Evolutionary conservation across 2,888 invertebrate species (phyloP), one percentile per base, ranked within the genome.

Genomic region (Tenthredo distinguenda): DNA sequence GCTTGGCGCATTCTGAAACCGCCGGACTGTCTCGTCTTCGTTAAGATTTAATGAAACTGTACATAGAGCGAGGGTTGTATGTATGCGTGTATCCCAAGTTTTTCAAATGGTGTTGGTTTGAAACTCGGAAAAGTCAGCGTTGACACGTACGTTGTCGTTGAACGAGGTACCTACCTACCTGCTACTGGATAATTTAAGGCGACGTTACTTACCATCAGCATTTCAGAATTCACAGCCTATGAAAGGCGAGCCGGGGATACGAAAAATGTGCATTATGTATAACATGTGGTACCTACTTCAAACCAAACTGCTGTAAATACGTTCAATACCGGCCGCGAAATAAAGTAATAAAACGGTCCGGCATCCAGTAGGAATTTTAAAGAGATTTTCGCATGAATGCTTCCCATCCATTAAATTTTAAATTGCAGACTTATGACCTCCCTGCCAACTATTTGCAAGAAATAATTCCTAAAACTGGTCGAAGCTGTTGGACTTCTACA

Each of bases 11-110:
- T 55, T 77, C 77, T 34, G 77, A 77, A 55, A 55, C 77, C 77
- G 55, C 77, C 21, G 58, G 40, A 62, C 81, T 81, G 81, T 62
- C 31, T 62, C 81, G 37, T 37, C 81, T 81, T 81, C 81, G 81
- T 81, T 81, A 81, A 62, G 81, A 62, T 81, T 81, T 81, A 81
- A 81, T 81, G 81, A 81, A 81, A 81, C 40, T 62, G 6, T 62
- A 37, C 81, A 40, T 31, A 18, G 40, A 37, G 15, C 34, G 34
- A 68, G 34, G 81, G 50, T 26, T 15, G 10, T 55, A 55, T 34
- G 43, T 18, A 40, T 50, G 7, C 18, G 18, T 50, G 31, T 40
- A 37, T 37, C 12, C 34, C 21, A 43, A 47, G 74, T 40, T 72
- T 74, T 76, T 34, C 34, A n/a, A 55, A 79, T n/a, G 12, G 79